These are phyloP conservation scores for Callosobruchus maculatus DNA, from an alignment of 2,888 invertebrate species.

Conservation along the genomic window DNA sequence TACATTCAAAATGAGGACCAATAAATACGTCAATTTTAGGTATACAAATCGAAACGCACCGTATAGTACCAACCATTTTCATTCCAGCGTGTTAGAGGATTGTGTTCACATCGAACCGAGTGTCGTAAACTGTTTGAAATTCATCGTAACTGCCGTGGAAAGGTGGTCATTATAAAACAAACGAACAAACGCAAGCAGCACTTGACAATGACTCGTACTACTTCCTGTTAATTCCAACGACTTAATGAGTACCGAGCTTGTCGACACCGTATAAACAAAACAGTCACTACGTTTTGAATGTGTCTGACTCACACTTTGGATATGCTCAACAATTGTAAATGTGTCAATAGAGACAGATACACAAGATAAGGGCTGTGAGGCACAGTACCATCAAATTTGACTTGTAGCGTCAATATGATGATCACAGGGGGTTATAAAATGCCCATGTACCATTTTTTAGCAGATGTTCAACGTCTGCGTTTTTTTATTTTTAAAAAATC, in stretches of 20 bases:
- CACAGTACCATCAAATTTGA: no score
- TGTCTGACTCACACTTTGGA: background rate
- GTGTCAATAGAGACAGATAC: no score
- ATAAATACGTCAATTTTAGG: no score
- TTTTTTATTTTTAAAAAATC: no score
- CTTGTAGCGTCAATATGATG: no score
- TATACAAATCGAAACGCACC: background rate
- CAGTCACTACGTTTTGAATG: background rate
- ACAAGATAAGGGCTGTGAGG: no score
- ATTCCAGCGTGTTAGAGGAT: background rate
- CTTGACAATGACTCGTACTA: conserved; percentile 4
- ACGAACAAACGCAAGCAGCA: background rate
- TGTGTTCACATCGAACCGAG: background rate
- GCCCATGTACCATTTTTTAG: no score
- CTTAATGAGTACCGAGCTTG: background rate
- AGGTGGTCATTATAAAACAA: background rate
- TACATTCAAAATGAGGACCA: no score
- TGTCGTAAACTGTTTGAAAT: background rate
- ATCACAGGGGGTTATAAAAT: no score
- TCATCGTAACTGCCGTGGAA: background rate
- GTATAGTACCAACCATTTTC: background rate
- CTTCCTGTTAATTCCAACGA: conserved; percentile 1
- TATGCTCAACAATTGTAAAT: background rate
- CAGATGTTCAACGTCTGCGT: no score
- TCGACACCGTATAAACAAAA: conserved; percentile 1